Conservation (phyloP, 2,797 vertebrate genomes). For the Muraenolepis orangiensis region DNA sequence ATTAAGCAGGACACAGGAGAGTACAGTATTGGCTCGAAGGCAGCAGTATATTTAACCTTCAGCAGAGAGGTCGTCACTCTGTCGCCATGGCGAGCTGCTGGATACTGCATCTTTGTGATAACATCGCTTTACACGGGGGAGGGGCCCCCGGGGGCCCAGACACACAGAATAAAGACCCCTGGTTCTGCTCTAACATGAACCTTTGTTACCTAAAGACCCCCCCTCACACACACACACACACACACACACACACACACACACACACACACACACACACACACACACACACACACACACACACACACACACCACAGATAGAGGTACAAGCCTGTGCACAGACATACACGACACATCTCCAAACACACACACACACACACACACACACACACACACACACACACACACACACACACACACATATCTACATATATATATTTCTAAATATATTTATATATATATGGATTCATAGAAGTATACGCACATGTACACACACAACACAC, state of each 20-base stretch:
- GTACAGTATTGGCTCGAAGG: conserved; percentile 67
- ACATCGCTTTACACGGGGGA: conserved; percentile 73
- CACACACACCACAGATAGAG: no score
- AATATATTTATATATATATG: neutral
- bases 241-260: no score
- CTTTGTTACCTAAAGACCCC: conserved; percentile 70
- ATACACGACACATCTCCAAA: no score
- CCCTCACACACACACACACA: no score
- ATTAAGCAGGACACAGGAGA: conserved; percentile 49
- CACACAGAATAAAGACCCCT: conserved; percentile 75
- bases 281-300: no score
- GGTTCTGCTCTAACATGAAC: conserved; percentile 78
- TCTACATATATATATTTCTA: neutral
- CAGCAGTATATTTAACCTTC: conserved; percentile 68
- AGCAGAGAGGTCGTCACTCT: conserved; percentile 76
- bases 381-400: no score
- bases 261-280: no score
- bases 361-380: no score
- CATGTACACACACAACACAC: no score
- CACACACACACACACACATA: neutral
- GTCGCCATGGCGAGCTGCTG: conserved; percentile 62
- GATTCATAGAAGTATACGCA: neutral
- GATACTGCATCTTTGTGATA: conserved; percentile 80
- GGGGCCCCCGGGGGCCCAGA: conserved; percentile 57
- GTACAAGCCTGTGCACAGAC: no score